Conservation (phyloP, 2,888 invertebrate genomes). For the Himalopsyche anomala region DNA sequence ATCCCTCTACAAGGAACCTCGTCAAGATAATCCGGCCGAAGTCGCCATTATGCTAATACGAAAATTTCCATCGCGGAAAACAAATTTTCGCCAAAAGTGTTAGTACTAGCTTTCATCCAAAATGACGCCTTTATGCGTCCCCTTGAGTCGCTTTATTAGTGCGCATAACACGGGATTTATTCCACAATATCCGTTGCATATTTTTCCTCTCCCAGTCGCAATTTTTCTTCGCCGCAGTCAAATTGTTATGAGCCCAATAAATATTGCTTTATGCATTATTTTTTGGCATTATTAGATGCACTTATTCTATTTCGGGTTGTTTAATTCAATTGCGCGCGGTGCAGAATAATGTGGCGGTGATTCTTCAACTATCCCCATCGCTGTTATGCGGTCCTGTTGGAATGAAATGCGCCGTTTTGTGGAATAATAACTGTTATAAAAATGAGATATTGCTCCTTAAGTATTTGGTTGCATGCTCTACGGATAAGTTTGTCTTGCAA, state of each 20-base stretch:
- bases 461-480: conserved; percentile 54
- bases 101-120: conserved; percentile 11
- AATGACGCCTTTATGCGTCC: conserved; percentile 11
- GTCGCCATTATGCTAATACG: conserved; percentile 30
- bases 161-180: conserved; percentile 36
- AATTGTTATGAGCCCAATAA: conserved; percentile 43
- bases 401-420: conserved; percentile 50
- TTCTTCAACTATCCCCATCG: conserved; percentile 28
- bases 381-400: conserved; percentile 7
- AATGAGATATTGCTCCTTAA: conserved; percentile 58
- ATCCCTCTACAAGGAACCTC: not conserved
- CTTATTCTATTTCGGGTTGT: conserved; percentile 53
- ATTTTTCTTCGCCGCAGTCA: not conserved
- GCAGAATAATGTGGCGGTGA: conserved; percentile 11
- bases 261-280: conserved; percentile 43
- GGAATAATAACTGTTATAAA: conserved; percentile 60
- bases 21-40: conserved; percentile 12
- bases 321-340: conserved; percentile 59
- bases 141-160: conserved; percentile 13
- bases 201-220: not conserved
- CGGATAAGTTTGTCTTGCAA: conserved; percentile 28
- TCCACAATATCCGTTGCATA: conserved; percentile 16
- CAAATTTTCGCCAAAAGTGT: conserved; percentile 29
- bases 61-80: conserved; percentile 20
- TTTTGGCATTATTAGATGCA: conserved; percentile 59